phyloP scores from a whole-genome alignment of 2,797 vertebrate genomes.

The Sebastiscus albofasciatus region DNA sequence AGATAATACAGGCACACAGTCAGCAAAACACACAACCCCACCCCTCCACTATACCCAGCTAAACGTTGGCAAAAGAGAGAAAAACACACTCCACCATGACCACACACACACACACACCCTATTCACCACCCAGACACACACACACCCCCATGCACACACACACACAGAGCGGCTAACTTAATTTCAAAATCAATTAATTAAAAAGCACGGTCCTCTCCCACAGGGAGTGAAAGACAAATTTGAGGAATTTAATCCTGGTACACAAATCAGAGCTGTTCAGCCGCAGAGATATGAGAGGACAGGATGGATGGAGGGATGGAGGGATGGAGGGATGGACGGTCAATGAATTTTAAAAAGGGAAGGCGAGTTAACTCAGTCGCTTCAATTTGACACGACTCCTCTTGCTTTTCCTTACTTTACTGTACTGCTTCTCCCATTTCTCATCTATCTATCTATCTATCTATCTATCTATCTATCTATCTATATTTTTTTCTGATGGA shows the following conservation, averaged over 20 bases:
- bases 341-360: constrained; percentile 65
- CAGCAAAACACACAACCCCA: constrained; percentile 27
- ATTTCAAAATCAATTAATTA: constrained; percentile 81
- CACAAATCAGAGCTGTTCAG: constrained; percentile 72
- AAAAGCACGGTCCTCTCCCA: constrained; percentile 65
- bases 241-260: constrained; percentile 74
- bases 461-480: constrained; percentile 9
- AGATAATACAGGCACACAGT: not conserved
- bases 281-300: constrained; percentile 57
- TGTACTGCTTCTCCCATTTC: not conserved
- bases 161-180: constrained; percentile 54
- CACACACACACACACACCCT: not conserved
- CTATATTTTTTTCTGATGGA: constrained; percentile 1
- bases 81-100: constrained; percentile 2
- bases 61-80: not conserved
- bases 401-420: not conserved
- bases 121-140: not conserved
- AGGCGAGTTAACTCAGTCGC: constrained; percentile 34
- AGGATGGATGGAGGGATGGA: constrained; percentile 41
- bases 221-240: constrained; percentile 74
- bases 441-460: constrained; percentile 25
- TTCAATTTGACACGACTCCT: constrained; percentile 41
- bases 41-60: constrained; percentile 5
- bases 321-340: constrained; percentile 26
- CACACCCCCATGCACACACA: not conserved